phyloP scores from a whole-genome alignment of 2,888 invertebrate species.

The Panorpa germanica region DNA sequence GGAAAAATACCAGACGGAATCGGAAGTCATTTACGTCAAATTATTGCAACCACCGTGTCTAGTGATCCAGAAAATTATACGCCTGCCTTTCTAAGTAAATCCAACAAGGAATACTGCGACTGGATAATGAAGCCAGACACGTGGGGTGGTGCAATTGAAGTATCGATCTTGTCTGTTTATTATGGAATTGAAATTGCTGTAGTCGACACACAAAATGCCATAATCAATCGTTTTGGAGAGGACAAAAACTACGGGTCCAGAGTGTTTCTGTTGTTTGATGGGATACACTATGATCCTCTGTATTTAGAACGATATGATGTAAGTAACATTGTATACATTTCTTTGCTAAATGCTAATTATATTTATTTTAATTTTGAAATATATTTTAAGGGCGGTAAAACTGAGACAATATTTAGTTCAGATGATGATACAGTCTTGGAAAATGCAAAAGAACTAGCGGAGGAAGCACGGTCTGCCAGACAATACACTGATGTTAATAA shows the following conservation, averaged over 20 bases:
- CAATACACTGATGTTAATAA: slow-evolving; percentile 83
- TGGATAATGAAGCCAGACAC: slow-evolving; percentile 82
- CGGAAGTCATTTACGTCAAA: slow-evolving; percentile 59
- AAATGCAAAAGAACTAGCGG: slow-evolving; percentile 70
- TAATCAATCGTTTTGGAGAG: slow-evolving; percentile 86
- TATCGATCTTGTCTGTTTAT: slow-evolving; percentile 69
- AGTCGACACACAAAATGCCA: slow-evolving; percentile 76
- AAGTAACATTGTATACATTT: slow-evolving; percentile 20
- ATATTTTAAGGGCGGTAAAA: slow-evolving; percentile 42
- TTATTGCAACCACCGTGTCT: slow-evolving; percentile 70
- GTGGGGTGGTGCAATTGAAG: slow-evolving; percentile 95
- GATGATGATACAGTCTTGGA: slow-evolving; percentile 50
- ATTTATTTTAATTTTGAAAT: slow-evolving; percentile 9
- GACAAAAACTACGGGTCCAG: slow-evolving; percentile 68
- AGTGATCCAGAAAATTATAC: slow-evolving; percentile 60
- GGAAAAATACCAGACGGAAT: slow-evolving; percentile 59
- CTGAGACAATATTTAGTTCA: slow-evolving; percentile 63
- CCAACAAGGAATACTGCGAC: slow-evolving; percentile 65
- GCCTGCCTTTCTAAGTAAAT: slow-evolving; percentile 71
- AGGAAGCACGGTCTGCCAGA: slow-evolving; percentile 72
- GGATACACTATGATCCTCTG: slow-evolving; percentile 90
- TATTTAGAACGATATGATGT: slow-evolving; percentile 67
- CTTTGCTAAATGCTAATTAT: slow-evolving; percentile 2
- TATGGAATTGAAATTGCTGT: slow-evolving; percentile 87
- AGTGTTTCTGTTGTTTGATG: slow-evolving; percentile 83